A percentile compares a stretch with the other conserved stretches of the same genome.
Evolutionary conservation across 2,113 vertebrate species (phyloP).

Genomic region (Brachirus orientalis): DNA sequence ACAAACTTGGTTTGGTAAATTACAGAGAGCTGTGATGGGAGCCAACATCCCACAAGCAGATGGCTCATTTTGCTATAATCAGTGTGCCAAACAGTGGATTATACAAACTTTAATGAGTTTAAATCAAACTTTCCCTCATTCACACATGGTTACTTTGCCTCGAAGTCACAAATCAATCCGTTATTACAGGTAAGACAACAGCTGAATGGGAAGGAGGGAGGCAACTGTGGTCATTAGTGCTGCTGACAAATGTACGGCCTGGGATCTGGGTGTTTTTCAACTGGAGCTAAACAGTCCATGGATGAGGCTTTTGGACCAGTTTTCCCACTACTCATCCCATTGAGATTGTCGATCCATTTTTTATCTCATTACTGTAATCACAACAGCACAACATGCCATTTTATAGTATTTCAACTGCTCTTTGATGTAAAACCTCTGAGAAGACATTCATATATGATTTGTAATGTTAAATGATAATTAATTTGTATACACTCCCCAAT

Average conservation of each 20-base stretch:
- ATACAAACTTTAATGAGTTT: conserved; percentile 83
- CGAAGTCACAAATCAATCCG: conserved; percentile 73
- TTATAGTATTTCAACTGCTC: too few species aligned
- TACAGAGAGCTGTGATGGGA: conserved; percentile 70
- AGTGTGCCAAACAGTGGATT: conserved; percentile 77
- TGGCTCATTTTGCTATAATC: conserved; percentile 78
- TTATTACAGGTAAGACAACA: conserved; percentile 77
- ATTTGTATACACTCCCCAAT: too few species aligned
- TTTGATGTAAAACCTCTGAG: too few species aligned
- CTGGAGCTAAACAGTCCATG: conserved; percentile 32
- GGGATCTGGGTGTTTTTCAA: conserved; percentile 56
- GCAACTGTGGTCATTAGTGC: conserved; percentile 71
- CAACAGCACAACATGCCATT: too few species aligned
- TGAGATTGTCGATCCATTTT: too few species aligned
- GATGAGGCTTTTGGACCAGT: too few species aligned
- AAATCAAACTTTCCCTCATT: conserved; percentile 75
- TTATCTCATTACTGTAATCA: too few species aligned
- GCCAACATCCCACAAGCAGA: conserved; percentile 76
- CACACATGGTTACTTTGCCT: conserved; percentile 65
- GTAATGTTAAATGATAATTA: too few species aligned
- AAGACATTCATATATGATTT: too few species aligned
- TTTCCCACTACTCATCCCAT: too few species aligned
- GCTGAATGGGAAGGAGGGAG: conserved; percentile 54
- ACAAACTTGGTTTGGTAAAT: conserved; percentile 80
- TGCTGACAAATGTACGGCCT: conserved; percentile 67